Percentiles rank a stretch among this genome's conserved stretches.
Evolutionary conservation across 2,888 invertebrate genomes (phyloP).

Genomic region (Sesamia inferens): DNA sequence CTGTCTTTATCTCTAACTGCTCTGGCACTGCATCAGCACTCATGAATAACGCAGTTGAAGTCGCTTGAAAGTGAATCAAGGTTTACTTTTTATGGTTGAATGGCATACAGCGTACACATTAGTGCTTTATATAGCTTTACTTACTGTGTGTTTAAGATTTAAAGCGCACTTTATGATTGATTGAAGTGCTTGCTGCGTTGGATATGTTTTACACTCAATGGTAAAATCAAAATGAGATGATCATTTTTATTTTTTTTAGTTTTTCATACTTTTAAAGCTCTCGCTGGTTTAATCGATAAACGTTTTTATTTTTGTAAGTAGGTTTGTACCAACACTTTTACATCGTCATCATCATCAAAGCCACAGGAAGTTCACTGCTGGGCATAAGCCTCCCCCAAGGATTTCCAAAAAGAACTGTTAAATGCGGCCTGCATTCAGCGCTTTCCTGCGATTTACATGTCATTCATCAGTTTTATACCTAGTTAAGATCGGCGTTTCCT

Average conservation of each 20-base stretch:
- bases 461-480: too few species aligned
- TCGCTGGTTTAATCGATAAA: background rate
- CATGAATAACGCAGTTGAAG: constrained; percentile 61
- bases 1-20: constrained; percentile 54
- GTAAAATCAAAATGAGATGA: background rate
- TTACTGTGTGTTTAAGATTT: constrained; percentile 25
- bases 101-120: constrained; percentile 37
- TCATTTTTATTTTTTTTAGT: too few species aligned
- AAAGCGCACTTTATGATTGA: constrained; percentile 4
- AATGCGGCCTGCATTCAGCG: too few species aligned
- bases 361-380: too few species aligned
- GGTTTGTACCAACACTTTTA: too few species aligned
- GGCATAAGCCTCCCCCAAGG: too few species aligned
- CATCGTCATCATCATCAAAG: too few species aligned
- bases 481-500: too few species aligned
- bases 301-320: too few species aligned
- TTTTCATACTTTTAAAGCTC: background rate
- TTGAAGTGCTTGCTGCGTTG: background rate
- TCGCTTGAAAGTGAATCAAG: constrained; percentile 58
- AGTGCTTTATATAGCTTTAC: constrained; percentile 22
- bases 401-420: too few species aligned
- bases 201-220: background rate
- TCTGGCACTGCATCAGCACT: constrained; percentile 59
- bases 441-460: too few species aligned
- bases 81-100: constrained; percentile 57